Evolutionary conservation across 2,113 vertebrate species (phyloP).

Genomic region (Thomomys bottae): DNA sequence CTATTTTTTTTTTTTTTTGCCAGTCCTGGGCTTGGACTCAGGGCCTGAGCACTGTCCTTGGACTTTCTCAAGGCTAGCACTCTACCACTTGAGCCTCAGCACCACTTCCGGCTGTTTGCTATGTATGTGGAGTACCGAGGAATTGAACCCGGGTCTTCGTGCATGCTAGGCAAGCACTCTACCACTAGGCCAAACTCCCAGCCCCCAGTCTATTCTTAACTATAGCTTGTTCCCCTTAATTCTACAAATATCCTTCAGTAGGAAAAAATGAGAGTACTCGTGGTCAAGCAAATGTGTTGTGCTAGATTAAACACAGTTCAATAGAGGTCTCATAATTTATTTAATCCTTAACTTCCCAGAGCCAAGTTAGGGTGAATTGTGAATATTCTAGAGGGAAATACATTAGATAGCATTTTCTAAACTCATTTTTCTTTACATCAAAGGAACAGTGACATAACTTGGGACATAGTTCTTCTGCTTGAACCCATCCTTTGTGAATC

Average conservation of each 20-base stretch:
- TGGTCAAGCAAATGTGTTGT: neutral
- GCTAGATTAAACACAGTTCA: neutral
- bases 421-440: neutral
- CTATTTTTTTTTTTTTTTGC: too few species aligned
- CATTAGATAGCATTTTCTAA: neutral
- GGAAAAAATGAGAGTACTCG: neutral
- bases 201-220: conserved; percentile 36
- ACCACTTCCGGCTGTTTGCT: too few species aligned
- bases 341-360: neutral
- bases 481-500: neutral
- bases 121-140: too few species aligned
- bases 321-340: neutral
- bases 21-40: too few species aligned
- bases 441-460: neutral
- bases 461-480: neutral
- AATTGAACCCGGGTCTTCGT: too few species aligned
- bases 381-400: neutral
- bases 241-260: neutral
- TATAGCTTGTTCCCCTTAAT: neutral
- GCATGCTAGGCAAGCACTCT: too few species aligned
- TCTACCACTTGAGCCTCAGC: too few species aligned
- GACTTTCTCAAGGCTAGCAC: too few species aligned
- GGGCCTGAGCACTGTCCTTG: too few species aligned
- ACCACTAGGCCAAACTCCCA: too few species aligned
- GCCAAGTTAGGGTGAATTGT: neutral